Conservation (phyloP, 2,113 vertebrate species). For the Catharus minimus region DNA sequence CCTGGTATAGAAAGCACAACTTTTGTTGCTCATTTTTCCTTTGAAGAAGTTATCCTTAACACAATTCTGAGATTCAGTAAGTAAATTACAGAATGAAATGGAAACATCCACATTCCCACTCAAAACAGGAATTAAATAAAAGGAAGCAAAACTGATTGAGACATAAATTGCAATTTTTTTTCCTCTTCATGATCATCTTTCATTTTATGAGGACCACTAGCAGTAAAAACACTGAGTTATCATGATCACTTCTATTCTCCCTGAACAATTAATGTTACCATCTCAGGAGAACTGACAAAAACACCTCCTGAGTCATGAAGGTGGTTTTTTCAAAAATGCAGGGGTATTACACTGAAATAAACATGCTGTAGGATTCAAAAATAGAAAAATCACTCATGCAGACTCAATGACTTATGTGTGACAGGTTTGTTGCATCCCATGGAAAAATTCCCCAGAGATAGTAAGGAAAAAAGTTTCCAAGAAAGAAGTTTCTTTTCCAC, state of each 20-base stretch:
- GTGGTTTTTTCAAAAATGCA: background rate
- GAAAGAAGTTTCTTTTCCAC: background rate
- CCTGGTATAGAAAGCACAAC: background rate
- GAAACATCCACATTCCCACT: background rate
- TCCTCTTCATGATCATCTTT: background rate
- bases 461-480: background rate
- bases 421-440: background rate
- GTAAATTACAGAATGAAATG: background rate
- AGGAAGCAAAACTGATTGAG: background rate
- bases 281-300: background rate
- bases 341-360: background rate
- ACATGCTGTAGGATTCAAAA: background rate
- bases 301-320: background rate
- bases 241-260: background rate
- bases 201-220: fast-evolving
- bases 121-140: background rate
- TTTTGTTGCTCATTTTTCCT: background rate
- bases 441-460: background rate
- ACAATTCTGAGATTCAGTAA: background rate
- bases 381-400: background rate
- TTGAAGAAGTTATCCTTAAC: background rate
- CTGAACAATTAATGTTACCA: background rate
- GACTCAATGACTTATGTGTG: background rate
- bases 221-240: background rate
- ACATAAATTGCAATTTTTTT: background rate